Evolutionary conservation across 2,797 vertebrate species (phyloP).

Genomic region (Synaphobranchus kaupii): DNA sequence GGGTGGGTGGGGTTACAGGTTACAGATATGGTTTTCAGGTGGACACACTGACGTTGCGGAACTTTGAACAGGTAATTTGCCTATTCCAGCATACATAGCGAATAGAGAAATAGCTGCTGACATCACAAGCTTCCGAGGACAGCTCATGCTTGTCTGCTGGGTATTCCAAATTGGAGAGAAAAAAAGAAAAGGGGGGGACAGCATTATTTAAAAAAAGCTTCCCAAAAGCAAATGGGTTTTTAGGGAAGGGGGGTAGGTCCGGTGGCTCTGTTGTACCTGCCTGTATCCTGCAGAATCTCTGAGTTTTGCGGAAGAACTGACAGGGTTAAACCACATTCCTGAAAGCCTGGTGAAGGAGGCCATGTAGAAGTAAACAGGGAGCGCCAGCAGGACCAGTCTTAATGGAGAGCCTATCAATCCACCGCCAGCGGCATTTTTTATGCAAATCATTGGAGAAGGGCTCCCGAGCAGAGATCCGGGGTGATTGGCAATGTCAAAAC

Average conservation of each 20-base stretch:
- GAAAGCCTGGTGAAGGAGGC: neutral
- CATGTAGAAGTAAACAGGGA: neutral
- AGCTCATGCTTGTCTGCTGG: too few relatives aligned
- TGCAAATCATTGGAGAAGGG: neutral
- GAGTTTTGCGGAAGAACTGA: too few relatives aligned
- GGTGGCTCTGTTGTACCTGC: too few relatives aligned
- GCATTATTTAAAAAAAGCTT: too few relatives aligned
- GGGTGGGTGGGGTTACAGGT: neutral
- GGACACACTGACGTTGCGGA: neutral
- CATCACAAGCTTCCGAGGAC: too few relatives aligned
- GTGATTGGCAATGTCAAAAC: constrained; percentile 14
- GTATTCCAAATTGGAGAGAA: too few relatives aligned
- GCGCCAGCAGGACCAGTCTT: neutral
- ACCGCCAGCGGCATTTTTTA: neutral
- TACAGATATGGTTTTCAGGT: neutral
- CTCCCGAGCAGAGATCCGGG: neutral
- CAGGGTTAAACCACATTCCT: neutral
- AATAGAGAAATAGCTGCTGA: too few relatives aligned
- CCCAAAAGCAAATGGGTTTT: too few relatives aligned
- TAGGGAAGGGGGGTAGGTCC: too few relatives aligned
- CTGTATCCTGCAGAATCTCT: too few relatives aligned
- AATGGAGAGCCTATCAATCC: neutral
- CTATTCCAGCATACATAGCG: neutral
- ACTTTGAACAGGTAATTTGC: neutral
- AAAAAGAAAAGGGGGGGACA: too few relatives aligned